Conservation (phyloP, 2,888 invertebrate species). For the Sinodicranocentrus sp. region DNA sequence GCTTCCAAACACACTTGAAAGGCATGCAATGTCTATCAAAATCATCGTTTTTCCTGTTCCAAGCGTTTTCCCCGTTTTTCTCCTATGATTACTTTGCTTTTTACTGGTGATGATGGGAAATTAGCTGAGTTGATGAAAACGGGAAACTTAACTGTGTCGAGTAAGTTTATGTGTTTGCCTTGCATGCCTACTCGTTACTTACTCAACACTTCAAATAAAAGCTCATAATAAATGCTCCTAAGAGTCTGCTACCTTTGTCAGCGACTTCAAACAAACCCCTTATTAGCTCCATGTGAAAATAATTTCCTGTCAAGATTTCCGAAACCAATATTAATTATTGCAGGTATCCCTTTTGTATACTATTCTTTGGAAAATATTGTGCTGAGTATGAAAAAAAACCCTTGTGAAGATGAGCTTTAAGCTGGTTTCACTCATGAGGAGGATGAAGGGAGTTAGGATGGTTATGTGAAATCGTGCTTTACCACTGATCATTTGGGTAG, state of each 20-base stretch:
- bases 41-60: not conserved
- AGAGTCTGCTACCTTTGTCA: not conserved
- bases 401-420: not conserved
- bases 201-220: constrained; percentile 32
- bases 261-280: constrained; percentile 47
- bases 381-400: constrained; percentile 18
- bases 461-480: constrained; percentile 47
- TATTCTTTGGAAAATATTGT: no score
- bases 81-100: constrained; percentile 34
- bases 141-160: not conserved
- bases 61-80: not conserved
- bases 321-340: constrained; percentile 41
- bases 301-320: constrained; percentile 54
- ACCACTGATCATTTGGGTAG: constrained; percentile 32
- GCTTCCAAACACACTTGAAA: not conserved
- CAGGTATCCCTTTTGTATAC: no score
- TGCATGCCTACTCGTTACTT: not conserved
- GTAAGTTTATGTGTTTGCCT: not conserved
- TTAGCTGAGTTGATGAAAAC: constrained; percentile 56
- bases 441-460: constrained; percentile 7
- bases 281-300: constrained; percentile 59
- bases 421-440: not conserved
- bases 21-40: not conserved
- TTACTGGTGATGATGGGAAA: constrained; percentile 21
- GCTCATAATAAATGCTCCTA: not conserved